These are phyloP conservation scores for Diplosoma virens DNA, from an alignment of 23 tunicate species.

Conservation along the genomic window DNA sequence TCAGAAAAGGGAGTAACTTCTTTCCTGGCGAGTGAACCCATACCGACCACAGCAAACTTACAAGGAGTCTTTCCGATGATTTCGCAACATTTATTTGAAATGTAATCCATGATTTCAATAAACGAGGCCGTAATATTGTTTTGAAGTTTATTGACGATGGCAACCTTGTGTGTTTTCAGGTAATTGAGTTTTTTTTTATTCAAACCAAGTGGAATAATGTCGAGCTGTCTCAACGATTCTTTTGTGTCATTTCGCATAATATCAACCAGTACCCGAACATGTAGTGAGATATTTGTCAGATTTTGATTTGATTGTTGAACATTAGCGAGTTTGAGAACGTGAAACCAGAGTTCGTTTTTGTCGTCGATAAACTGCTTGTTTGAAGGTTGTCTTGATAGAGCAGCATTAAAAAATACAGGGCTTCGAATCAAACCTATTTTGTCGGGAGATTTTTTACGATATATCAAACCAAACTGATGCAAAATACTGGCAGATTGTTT, in stretches of 20 bases:
- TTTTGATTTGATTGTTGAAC: not conserved
- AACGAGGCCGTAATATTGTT: conserved; percentile 7
- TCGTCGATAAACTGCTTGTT: not conserved
- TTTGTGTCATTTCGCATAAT: not conserved
- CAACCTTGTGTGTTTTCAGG: not conserved
- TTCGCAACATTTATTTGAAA: conserved; percentile 19
- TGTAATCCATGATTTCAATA: conserved; percentile 24
- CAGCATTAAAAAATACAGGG: conserved; percentile 19
- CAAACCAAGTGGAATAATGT: conserved; percentile 5
- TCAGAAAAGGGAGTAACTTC: conserved; percentile 59
- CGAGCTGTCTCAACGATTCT: not conserved
- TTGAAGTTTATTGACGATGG: conserved; percentile 2
- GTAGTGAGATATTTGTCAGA: not conserved
- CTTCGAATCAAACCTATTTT: too few species aligned
- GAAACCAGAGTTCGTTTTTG: not conserved
- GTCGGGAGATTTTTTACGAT: too few species aligned
- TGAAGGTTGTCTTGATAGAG: not conserved
- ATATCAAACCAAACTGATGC: too few species aligned
- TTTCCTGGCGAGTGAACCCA: conserved; percentile 45
- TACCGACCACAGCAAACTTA: conserved; percentile 26
- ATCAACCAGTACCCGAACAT: not conserved
- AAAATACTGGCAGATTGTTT: too few species aligned
- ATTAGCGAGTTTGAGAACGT: conserved; percentile 6
- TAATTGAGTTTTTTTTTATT: not conserved
- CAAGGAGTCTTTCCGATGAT: conserved; percentile 56